Evolutionary conservation across 1,140 invertebrate species (phyloP).

Genomic region (Gonatopus flavifemur): DNA sequence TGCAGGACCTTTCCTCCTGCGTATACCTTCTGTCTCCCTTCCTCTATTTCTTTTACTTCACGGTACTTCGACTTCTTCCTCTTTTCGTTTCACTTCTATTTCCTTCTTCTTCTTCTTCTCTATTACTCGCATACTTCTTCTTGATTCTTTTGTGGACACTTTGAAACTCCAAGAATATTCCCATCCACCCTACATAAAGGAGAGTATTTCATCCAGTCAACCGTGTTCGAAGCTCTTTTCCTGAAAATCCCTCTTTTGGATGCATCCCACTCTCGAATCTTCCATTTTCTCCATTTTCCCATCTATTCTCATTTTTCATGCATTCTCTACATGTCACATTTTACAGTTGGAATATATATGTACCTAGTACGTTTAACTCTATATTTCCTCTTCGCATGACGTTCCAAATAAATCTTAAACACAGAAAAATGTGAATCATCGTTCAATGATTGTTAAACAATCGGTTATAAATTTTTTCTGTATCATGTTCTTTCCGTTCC

Average conservation of each 20-base stretch:
- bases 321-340: too few species aligned
- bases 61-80: conserved; percentile 5
- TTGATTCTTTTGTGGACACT: conserved; percentile 10
- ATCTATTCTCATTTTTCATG: conserved; percentile 4
- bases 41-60: conserved; percentile 3
- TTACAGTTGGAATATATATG: too few species aligned
- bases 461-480: too few species aligned
- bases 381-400: too few species aligned
- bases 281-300: conserved; percentile 2
- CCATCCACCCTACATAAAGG: too few species aligned
- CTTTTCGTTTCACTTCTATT: neutral
- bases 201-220: conserved; percentile 52
- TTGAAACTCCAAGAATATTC: conserved; percentile 43
- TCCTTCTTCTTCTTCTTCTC: conserved; percentile 6
- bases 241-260: conserved; percentile 54
- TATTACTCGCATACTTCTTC: conserved; percentile 28
- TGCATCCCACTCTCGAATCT: conserved; percentile 26
- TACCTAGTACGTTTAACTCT: too few species aligned
- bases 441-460: too few species aligned
- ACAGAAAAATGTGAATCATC: too few species aligned
- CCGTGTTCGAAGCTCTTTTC: conserved; percentile 43
- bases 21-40: conserved; percentile 10
- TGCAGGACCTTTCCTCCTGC: conserved; percentile 47
- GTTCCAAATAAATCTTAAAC: too few species aligned
- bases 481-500: too few species aligned